Evolutionary conservation across 2,888 invertebrate species (phyloP).

Genomic region (Alviniconcha strummeri): DNA sequence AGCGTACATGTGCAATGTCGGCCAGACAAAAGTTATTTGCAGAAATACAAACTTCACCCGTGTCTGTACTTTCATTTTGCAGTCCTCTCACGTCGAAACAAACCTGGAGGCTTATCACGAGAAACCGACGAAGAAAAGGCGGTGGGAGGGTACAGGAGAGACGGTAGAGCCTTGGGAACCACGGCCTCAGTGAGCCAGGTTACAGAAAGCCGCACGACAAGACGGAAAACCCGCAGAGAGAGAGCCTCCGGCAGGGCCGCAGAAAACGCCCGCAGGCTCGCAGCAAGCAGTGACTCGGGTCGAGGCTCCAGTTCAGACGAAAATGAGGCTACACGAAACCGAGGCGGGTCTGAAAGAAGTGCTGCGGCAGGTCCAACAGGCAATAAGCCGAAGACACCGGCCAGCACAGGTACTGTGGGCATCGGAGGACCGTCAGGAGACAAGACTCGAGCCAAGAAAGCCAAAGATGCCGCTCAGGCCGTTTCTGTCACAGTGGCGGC

Average conservation of each 20-base stretch:
- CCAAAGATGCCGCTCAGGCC: neutral
- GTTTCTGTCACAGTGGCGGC: neutral
- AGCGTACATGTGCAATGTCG: too few species aligned
- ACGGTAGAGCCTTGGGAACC: slow-evolving; percentile 1
- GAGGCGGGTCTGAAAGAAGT: neutral
- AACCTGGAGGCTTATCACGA: neutral
- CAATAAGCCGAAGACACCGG: neutral
- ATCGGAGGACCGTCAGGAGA: neutral
- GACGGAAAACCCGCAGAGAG: neutral
- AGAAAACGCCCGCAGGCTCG: too few species aligned
- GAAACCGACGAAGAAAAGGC: slow-evolving; percentile 6
- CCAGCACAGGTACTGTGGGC: neutral
- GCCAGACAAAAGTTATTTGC: too few species aligned
- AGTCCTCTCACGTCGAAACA: neutral
- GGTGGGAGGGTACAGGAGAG: neutral
- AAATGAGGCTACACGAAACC: neutral
- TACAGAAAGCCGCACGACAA: neutral
- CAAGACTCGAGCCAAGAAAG: neutral
- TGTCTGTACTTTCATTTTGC: neutral
- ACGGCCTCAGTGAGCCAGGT: neutral
- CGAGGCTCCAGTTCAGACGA: slow-evolving; percentile 1
- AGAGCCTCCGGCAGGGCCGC: neutral
- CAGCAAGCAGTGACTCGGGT: neutral
- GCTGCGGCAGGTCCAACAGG: neutral
- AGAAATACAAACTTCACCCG: too few species aligned